Conservation (phyloP, 2,113 vertebrate genomes). For the Acinonyx jubatus region DNA sequence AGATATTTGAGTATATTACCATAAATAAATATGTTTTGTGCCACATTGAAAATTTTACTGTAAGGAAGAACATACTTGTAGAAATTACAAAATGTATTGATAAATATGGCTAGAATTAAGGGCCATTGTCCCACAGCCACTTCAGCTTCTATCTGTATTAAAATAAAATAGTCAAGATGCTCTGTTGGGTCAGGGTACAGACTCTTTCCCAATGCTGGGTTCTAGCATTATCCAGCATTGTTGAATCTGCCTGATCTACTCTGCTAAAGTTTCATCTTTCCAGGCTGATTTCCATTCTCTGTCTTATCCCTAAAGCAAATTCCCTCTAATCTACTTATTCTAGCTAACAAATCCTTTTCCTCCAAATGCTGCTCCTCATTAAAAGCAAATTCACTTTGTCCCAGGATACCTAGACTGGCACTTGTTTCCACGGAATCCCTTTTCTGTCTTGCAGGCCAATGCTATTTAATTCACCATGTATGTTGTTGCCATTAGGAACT, state of each 20-base stretch:
- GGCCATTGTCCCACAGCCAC: background rate
- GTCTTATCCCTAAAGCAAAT: background rate
- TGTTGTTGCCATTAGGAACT: background rate
- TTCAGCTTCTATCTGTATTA: background rate
- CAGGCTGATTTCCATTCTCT: background rate
- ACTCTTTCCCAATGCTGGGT: background rate
- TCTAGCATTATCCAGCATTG: background rate
- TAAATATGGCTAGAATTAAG: background rate
- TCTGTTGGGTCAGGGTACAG: background rate
- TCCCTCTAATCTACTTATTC: background rate
- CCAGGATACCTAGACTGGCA: background rate
- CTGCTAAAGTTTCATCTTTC: background rate
- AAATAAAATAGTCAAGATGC: background rate
- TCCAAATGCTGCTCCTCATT: background rate
- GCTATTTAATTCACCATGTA: conserved; percentile 4
- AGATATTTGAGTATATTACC: background rate
- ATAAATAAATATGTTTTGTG: background rate
- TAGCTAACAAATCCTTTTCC: background rate
- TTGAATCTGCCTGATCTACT: background rate
- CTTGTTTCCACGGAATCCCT: background rate
- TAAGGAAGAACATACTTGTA: background rate
- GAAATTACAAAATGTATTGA: background rate
- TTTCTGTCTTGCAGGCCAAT: background rate
- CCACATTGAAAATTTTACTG: background rate
- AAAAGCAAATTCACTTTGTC: background rate